phyloP scores from a whole-genome alignment of 2,888 invertebrate species.

The Oxyteleia sp. region DNA sequence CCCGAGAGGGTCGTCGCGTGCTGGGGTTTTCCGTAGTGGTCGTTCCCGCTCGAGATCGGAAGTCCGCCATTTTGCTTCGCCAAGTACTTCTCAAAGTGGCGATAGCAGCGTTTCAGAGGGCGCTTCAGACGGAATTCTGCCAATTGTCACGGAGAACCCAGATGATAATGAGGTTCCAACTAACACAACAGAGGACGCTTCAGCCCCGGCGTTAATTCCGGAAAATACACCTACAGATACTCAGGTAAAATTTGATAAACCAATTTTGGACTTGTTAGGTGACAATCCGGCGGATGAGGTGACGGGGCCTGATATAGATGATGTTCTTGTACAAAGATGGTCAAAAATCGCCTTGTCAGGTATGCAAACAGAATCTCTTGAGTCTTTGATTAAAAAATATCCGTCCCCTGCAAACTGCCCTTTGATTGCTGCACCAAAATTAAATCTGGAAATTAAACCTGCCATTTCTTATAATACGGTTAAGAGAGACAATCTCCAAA shows the following conservation, averaged over 20 bases:
- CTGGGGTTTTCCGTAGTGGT: not conserved
- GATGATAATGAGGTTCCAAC: too few relatives aligned
- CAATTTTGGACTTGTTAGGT: conserved; percentile 11
- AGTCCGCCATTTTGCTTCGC: too few relatives aligned
- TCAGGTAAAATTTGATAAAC: not conserved
- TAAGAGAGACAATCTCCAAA: not conserved
- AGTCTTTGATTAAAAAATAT: too few relatives aligned
- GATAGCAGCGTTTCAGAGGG: too few relatives aligned
- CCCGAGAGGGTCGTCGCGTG: conserved; percentile 22
- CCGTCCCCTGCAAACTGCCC: too few relatives aligned
- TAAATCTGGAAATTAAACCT: conserved; percentile 10
- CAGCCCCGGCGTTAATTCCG: not conserved
- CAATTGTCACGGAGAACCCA: too few relatives aligned
- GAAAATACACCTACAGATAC: too few relatives aligned
- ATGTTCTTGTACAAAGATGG: not conserved
- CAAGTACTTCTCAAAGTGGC: too few relatives aligned
- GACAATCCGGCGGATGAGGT: not conserved
- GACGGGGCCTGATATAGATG: not conserved
- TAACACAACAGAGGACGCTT: not conserved
- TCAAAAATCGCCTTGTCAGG: not conserved
- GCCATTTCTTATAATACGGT: not conserved
- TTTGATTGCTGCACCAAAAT: too few relatives aligned
- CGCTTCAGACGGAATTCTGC: too few relatives aligned
- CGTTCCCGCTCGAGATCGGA: too few relatives aligned
- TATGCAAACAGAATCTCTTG: not conserved